Percentiles rank a stretch among this genome's conserved stretches.
phyloP scores from a whole-genome alignment of 92 coral and sea anemone species.

The Heliopora coerulea region DNA sequence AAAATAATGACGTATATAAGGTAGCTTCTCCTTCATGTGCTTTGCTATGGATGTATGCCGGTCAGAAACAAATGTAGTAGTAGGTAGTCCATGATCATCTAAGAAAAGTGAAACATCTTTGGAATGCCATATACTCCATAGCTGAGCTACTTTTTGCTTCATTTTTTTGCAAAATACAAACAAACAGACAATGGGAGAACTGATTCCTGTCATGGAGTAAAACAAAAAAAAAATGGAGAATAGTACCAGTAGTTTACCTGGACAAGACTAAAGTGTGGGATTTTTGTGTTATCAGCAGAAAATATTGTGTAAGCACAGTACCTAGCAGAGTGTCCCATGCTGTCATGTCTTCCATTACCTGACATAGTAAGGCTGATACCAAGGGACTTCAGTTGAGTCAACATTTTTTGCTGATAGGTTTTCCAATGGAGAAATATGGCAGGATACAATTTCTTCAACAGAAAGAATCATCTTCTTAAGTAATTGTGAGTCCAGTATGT shows the following conservation, averaged over 20 bases:
- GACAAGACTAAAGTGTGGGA: conserved; percentile 8
- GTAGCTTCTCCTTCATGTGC: too few relatives aligned
- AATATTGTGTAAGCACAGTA: conserved; percentile 18
- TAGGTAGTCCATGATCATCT: not conserved
- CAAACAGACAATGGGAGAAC: not conserved
- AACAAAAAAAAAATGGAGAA: not conserved
- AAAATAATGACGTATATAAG: too few relatives aligned
- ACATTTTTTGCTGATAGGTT: conserved; percentile 1
- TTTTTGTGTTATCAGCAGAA: not conserved
- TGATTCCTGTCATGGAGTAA: too few relatives aligned
- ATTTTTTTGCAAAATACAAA: not conserved
- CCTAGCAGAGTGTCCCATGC: conserved; percentile 20
- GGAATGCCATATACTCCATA: conserved; percentile 10
- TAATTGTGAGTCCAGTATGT: too few relatives aligned
- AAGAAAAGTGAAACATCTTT: conserved; percentile 4
- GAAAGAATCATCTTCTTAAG: too few relatives aligned
- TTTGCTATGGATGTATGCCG: too few relatives aligned
- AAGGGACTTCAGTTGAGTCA: conserved; percentile 1
- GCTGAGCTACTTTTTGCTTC: conserved; percentile 9
- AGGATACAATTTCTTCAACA: conserved; percentile 13
- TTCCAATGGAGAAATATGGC: not conserved
- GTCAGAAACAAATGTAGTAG: not conserved
- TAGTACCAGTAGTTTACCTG: not conserved
- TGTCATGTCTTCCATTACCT: conserved; percentile 22
- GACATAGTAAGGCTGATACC: not conserved